Evolutionary conservation across 1,140 invertebrate species (phyloP), one percentile per base, ranked within the genome.

Genomic region (Temnothorax longispinosus): DNA sequence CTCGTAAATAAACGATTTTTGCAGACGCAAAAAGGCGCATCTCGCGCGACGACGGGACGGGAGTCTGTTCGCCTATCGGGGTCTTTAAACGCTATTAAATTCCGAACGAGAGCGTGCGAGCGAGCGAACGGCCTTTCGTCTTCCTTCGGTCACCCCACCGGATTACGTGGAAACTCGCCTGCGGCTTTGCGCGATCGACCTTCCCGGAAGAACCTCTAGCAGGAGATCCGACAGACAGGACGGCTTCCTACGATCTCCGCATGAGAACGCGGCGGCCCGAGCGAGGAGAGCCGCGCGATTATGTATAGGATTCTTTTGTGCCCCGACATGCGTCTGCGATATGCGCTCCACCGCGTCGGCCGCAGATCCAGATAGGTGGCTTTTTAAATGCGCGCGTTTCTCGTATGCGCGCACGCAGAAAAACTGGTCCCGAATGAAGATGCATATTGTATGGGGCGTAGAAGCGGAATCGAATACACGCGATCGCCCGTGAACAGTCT

Each of bases 111-210:
- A 60, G 58, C 47, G 50, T 11, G 77, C 54, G 54, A 44, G 50
- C 78, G 44, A 32, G 71, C 72, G 18, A 27, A 44, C 71, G 67
- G 32, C 50, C 78, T 69, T 64, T 77, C 56, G 21, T 60, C 69
- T 47, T 32, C 62, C 38, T 38, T 47, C 47, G 65, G 50, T 52
- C 69, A 15, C n/a, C 38, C 56, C 52, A 44, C 21, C 67, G 32
- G 81, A 90, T 91, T 92, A 92, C 90, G 90, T 44, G 90, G 91
- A 92, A 92, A 88, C 32, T 87, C 84, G 72, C 50, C 78, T 54
- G 56, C 47, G 62, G 62, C 69, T 72, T 47, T 50, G 76, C 71
- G 76, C 81, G 85, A 91, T 89, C 88, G 64, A 80, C 58, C 88
- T 92, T 91, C 91, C 90, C 80, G 88, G 90, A 92, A 92, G 85